Base-by-base conservation (phyloP, 2,797 vertebrate species). In the Schizopygopsis malacanthus region DNA sequence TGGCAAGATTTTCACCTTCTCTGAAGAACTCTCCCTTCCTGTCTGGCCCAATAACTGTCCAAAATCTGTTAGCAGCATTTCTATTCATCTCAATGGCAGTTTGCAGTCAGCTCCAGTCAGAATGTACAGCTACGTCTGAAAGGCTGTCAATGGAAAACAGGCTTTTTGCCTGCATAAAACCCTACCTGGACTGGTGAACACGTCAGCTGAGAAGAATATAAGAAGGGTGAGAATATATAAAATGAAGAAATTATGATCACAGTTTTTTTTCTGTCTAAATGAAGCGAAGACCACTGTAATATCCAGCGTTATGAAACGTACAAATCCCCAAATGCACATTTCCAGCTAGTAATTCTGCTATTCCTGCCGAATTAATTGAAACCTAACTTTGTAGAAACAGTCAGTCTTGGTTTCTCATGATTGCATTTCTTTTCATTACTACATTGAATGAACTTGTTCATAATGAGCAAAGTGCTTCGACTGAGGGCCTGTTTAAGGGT, bases 341-440 rank as follows among this genome's bases (percentile, higher is more conserved):
- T 87, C 22, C 20, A 85, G 83, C 61, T 73, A 56, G 73, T 72
- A 54, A 52, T 77, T 81, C 63, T 83, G 59, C 45, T 45, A 80
- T 41, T 41, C 75, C 67, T 87, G 45, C 63, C 63, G 39, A 87
- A 85, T 83, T 85, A 84, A 83, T 63, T 79, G 78, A 87, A 83
- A 84, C 20, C 43, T 52, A 86, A 41, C 59, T 85, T 52, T 20
- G 47, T 22, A 65, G 75, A 67, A 83, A 70, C 39, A 25, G 47
- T 65, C 47, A 41, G 56, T 65, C 47, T 54, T 71, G n/a, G 54
- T 50, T 65, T 69, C 71, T 22, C 82, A 25, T 88, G 76, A 83
- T 70, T 67, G 71, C 70, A 71, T 76, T 86, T 77, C 39, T 25
- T 52, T 63, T 73, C 63, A 86, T 79, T 70, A 70, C 39, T 43